A percentile compares a stretch with the other conserved stretches of the same genome.
phyloP scores from a whole-genome alignment of 2,113 vertebrate species.

The Coracopsis vasa region DNA sequence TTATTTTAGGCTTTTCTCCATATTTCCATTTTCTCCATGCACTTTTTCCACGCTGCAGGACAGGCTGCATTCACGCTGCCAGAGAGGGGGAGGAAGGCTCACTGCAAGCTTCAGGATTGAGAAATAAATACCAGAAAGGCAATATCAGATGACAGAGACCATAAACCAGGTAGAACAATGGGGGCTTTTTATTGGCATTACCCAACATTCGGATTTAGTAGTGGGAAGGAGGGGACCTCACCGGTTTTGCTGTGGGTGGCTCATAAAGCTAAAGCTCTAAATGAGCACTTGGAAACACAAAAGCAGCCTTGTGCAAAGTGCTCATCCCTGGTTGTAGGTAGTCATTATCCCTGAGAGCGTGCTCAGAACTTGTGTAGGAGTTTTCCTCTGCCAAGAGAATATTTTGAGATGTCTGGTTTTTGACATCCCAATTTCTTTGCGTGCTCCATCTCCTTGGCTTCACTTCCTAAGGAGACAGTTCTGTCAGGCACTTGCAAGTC shows the following conservation, averaged over 20 bases:
- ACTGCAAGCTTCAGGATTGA: neutral
- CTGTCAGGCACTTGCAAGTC: neutral
- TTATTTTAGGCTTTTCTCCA: neutral
- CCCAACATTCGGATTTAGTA: neutral
- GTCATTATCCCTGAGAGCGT: neutral
- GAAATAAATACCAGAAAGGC: slow-evolving; percentile 34
- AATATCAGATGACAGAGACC: slow-evolving; percentile 27
- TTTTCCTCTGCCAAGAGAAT: neutral
- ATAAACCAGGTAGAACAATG: slow-evolving; percentile 24
- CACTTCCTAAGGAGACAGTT: neutral
- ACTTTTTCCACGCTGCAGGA: neutral
- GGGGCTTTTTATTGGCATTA: neutral
- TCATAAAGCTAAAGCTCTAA: neutral
- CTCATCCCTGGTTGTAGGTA: neutral
- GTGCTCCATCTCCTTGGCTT: neutral
- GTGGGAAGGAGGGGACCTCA: neutral
- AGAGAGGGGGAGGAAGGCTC: neutral
- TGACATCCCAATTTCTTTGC: neutral
- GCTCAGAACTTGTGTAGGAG: neutral
- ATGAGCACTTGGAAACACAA: neutral
- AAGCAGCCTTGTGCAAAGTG: neutral
- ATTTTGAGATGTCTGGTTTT: neutral
- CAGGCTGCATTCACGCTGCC: neutral
- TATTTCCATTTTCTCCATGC: neutral
- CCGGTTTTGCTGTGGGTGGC: neutral